Base-by-base conservation (phyloP, 2,888 invertebrate species). In the Masnerella sp. region DNA sequence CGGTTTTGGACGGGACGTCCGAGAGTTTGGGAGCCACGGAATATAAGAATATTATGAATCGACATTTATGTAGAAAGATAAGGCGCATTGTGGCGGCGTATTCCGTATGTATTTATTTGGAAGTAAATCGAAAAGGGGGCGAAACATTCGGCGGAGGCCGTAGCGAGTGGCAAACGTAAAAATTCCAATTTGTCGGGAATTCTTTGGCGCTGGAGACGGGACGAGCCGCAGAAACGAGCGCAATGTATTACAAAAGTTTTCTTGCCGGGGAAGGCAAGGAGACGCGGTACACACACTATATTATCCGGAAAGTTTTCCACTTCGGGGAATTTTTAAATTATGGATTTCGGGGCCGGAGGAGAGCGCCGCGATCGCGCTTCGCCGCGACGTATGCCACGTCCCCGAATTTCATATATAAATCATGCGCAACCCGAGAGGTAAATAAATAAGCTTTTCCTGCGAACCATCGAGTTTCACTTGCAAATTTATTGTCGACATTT, bases 211-310 rank as follows among this genome's bases (percentile, higher is more conserved):
- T 42, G 64, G 61, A 68, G 75, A 52, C 74, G 73, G 78, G 80
- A 79, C 79, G 78, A 81, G 76, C 80, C 77, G 76, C 79, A 80
- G 82, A 81, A 83, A 82, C 82, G 77, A 73, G 82, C 78, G 81
- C 83, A 84, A 85, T 85, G 84, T 84, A 85, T 85, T 85, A 85
- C 82, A 79, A 85, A 85, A 85, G 79, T 85, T 85, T 78, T 74
- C 77, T 69, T 71, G 58, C 64, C 73, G 74, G 72, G 68, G 62
- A 65, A 69, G 72, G 54, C 64, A 70, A 74, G 59, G 72, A 73
- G 69, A 70, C 76, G 73, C 74, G 73, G 72, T 74, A 76, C 75
- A 81, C 81, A 76, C 75, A 81, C 81, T 82, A 80, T 82, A 82
- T 82, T 84, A 84, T 83, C 80, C 81, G 69, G 68, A 82, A 85